Percentiles rank a stretch among this genome's conserved stretches.
Evolutionary conservation across 1,140 invertebrate genomes (phyloP).

Genomic region (Triops longicaudatus): DNA sequence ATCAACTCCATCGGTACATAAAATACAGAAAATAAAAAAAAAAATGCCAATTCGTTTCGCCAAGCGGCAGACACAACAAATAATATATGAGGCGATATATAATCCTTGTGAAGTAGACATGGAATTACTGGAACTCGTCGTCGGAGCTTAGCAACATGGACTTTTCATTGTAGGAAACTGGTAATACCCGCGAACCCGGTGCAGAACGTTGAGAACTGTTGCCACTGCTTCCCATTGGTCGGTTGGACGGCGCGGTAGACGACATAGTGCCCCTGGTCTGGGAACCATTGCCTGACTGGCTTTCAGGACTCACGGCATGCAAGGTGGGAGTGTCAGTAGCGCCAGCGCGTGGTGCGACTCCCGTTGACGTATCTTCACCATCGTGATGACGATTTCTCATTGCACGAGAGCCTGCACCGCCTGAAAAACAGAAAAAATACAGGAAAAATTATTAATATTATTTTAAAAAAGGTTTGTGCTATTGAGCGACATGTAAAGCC

Average conservation of each 20-base stretch:
- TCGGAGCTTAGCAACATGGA: slow-evolving; percentile 91
- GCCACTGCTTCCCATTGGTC: background rate
- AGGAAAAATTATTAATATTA: background rate
- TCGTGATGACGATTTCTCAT: background rate
- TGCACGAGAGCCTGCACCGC: background rate
- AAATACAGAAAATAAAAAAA: background rate
- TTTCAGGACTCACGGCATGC: background rate
- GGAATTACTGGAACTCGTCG: slow-evolving; percentile 80
- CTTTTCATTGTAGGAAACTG: slow-evolving; percentile 77
- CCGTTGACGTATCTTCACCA: background rate
- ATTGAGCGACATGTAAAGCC: background rate
- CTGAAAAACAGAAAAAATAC: background rate
- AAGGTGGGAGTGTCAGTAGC: background rate
- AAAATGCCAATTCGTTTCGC: background rate
- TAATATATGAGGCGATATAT: background rate
- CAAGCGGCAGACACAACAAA: background rate
- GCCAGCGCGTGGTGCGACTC: background rate
- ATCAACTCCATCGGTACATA: background rate
- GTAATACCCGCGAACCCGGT: slow-evolving; percentile 24
- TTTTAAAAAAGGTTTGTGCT: too few species aligned
- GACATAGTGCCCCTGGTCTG: background rate
- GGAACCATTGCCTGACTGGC: background rate
- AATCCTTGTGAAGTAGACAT: background rate
- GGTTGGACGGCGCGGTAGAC: background rate
- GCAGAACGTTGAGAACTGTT: slow-evolving; percentile 15